Base-by-base conservation (phyloP, 2,888 invertebrate genomes). In the Ceriagrion tenellum region DNA sequence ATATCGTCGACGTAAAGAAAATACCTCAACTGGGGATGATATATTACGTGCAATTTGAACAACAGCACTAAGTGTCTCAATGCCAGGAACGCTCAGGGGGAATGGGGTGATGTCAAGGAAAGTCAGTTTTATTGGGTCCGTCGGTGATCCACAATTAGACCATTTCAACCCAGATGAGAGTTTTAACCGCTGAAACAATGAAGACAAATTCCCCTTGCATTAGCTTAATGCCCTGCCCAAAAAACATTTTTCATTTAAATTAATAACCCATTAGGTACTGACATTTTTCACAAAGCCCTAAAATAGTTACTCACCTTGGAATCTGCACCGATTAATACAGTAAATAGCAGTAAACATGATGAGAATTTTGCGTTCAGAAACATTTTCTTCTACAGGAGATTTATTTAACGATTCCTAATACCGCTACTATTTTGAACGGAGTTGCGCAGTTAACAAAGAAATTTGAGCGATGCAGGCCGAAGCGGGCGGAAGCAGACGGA, bases 131-230 rank as follows among this genome's bases (percentile, higher is more conserved):
- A 95, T 88, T 0, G 95, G 90, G 63, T 95, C 95, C 8, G 95
- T 35, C 4, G n/a, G 55, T 30, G 95, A 55, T 35, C 95, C 95
- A 55, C 95, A 95, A 88, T 95, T 95, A 35, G 90, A 95, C 95
- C 95, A 95, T 93, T 88, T 63, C 55, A 95, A 74, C 20, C 69
- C 95, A 26, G 40, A 55, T 35, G 55, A 47, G 13, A 81, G 8
- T 95, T 89, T 95, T 95, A 95, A 95, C 90, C 95, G 95, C 95
- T 95, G 69, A 95, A 95, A 95, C 89, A 95, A 18, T 90, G 2
- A 40, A 55, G 13, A 90, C 23, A n/a, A 69, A 4, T 47, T 47
- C 8, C 47, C 47, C 47, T 47, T 8, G 47, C 26, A 81, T n/a
- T 81, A n/a, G 30, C 6, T 81, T 6, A n/a, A n/a, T 81, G 30